Evolutionary conservation across 1,140 invertebrate species (phyloP), one percentile per base, ranked within the genome.

Genomic region (Zaprionus ornatus): DNA sequence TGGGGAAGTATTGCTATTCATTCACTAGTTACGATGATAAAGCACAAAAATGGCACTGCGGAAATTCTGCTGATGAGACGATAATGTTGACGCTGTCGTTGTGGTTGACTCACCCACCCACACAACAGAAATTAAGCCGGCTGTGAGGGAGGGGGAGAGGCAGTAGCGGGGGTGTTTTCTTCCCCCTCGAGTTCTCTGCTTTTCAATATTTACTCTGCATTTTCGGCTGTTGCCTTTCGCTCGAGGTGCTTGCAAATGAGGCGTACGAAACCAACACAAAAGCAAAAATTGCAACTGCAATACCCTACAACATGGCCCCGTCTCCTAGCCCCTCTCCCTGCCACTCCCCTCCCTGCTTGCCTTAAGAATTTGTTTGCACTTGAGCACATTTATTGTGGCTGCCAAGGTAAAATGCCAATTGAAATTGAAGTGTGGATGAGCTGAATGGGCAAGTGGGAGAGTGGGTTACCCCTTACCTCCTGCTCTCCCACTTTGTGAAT

Each of bases 11-110:
- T 83, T 88, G 84, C 85, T 90, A 88, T 90, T 88, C 84, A 88
- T 90, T 88, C 85, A 88, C 80, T 88, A 76, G 84, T 83, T 90
- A 68, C 84, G 81, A 88, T 90, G 84, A 88, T 88, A 90, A 90
- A 90, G 85, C 85, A 90, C 78, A 90, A 88, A 88, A 87, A 88
- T 77, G 78, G 57, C 79, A 84, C 85, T 75, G 78, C 85, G 85
- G 84, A 88, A 90, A 88, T 88, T 84, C 81, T 90, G 84, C 84
- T 88, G 84, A 88, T 90, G 84, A 75, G 73, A 88, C 85, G 84
- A 88, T 88, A 88, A 88, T 88, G 80, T 88, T 87, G 84, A 84
- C 84, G 84, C 64, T 79, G 75, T 77, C 77, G 80, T 69, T 52
- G 72, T 42, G 68, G 23, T 25, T 64, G 71, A 69, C 77, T 40